A percentile compares a stretch with the other conserved stretches of the same genome.
Conservation (phyloP, 2,888 invertebrate species). For the Hypomecis punctinalis region DNA sequence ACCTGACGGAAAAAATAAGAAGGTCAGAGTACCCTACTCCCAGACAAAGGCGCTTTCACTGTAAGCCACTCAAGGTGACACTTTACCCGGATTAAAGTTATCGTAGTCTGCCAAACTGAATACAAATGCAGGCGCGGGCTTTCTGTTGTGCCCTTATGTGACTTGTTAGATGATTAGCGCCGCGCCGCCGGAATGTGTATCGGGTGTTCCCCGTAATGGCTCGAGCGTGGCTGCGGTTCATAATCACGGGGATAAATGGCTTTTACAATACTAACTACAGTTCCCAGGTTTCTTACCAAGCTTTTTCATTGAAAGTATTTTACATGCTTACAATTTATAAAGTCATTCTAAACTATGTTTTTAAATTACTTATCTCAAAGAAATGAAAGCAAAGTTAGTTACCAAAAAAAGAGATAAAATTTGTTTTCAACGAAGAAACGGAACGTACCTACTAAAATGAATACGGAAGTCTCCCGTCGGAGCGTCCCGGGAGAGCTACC, state of each 20-base stretch:
- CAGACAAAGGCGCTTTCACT: conserved; percentile 80
- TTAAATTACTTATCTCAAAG: conserved; percentile 30
- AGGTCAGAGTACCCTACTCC: conserved; percentile 73
- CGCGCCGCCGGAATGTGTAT: conserved; percentile 35
- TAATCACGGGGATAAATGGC: conserved; percentile 16
- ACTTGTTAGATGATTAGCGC: conserved; percentile 62
- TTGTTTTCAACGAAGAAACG: conserved; percentile 68
- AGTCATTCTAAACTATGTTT: not conserved
- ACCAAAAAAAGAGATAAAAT: conserved; percentile 72
- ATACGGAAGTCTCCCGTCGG: conserved; percentile 64
- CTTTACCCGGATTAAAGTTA: conserved; percentile 84
- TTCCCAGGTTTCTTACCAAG: not conserved
- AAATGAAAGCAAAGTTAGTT: conserved; percentile 54
- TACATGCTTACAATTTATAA: conserved; percentile 44
- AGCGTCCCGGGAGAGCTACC: conserved; percentile 56
- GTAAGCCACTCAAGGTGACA: conserved; percentile 83
- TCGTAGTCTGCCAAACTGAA: conserved; percentile 82
- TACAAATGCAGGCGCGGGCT: conserved; percentile 73
- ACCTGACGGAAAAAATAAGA: conserved; percentile 78
- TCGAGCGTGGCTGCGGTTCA: conserved; percentile 5
- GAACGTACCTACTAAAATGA: conserved; percentile 65
- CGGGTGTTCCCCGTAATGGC: conserved; percentile 25
- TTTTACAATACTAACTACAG: not conserved
- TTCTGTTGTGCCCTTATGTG: conserved; percentile 56
- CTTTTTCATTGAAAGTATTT: conserved; percentile 52